A percentile compares a stretch with the other conserved stretches of the same genome.
These are phyloP conservation scores for Pelusios castaneus DNA, from an alignment of 2,113 vertebrate species.

Conservation along the genomic window DNA sequence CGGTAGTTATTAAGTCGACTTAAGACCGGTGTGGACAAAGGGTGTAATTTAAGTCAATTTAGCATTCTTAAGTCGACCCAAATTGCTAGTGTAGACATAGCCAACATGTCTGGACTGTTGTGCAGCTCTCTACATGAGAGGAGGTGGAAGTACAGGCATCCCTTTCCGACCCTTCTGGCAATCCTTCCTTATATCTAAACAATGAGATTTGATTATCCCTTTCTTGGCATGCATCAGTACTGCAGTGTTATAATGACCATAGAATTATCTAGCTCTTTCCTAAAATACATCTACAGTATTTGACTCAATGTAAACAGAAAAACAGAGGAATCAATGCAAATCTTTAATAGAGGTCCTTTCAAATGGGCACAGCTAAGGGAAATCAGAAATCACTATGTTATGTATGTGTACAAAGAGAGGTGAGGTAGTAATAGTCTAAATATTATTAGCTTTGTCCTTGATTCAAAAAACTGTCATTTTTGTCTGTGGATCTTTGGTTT, in stretches of 20 bases:
- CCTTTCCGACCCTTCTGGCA: neutral
- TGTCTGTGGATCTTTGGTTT: neutral
- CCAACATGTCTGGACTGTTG: no score
- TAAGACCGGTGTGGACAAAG: no score
- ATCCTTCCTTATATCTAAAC: neutral
- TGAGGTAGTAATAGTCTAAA: neutral
- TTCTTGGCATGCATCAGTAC: neutral
- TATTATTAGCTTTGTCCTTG: neutral
- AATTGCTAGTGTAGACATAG: no score
- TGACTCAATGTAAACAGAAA: neutral
- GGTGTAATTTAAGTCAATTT: no score
- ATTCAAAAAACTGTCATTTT: slow-evolving; percentile 20
- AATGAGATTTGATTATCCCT: neutral
- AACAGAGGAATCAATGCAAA: neutral
- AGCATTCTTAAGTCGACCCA: no score
- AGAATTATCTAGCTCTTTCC: neutral
- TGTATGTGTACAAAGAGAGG: neutral
- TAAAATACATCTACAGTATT: neutral
- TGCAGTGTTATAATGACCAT: neutral
- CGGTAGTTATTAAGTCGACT: no score
- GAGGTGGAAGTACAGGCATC: neutral
- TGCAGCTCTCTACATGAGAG: rapidly evolving
- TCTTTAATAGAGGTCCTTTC: slow-evolving; percentile 1
- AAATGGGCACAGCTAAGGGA: neutral
- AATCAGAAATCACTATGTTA: neutral